These are phyloP conservation scores for Manacus vitellinus DNA, from an alignment of 2,113 vertebrate species.

Conservation along the genomic window DNA sequence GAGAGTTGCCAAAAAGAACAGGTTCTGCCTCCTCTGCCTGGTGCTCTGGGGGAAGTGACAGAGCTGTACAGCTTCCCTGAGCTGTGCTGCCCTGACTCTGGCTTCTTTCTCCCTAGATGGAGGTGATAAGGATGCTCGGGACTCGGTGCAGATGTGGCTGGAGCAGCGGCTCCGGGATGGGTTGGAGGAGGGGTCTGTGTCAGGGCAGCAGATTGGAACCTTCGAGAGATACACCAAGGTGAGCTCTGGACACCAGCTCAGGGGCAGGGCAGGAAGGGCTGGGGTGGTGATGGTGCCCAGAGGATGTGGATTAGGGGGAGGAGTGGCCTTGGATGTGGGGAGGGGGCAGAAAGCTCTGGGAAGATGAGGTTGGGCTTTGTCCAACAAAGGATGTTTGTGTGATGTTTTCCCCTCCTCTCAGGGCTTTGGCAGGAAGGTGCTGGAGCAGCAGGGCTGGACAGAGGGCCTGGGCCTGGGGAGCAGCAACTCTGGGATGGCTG, in stretches of 20 bases:
- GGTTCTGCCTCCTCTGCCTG: background rate
- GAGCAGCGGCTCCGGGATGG: conserved; percentile 86
- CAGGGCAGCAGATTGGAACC: conserved; percentile 79
- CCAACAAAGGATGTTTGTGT: background rate
- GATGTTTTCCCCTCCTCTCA: conserved; percentile 10
- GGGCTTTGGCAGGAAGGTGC: conserved; percentile 91
- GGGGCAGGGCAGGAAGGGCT: background rate
- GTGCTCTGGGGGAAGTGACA: background rate
- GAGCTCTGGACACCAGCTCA: background rate
- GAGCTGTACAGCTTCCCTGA: background rate
- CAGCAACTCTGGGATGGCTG: conserved; percentile 82
- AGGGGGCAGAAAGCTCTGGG: background rate
- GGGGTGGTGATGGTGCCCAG: background rate
- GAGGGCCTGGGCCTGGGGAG: conserved; percentile 90
- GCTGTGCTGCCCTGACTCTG: background rate
- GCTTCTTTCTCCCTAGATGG: conserved; percentile 74
- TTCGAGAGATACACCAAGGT: conserved; percentile 95
- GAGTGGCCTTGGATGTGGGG: background rate
- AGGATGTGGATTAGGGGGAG: fast-evolving
- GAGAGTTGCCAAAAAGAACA: conserved; percentile 6
- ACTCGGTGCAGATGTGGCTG: conserved; percentile 86
- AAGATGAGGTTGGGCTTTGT: background rate
- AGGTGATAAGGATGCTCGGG: conserved; percentile 93
- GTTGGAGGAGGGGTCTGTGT: conserved; percentile 71
- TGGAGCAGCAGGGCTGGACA: conserved; percentile 94